Percentiles rank a stretch among this genome's conserved stretches.
phyloP scores from a whole-genome alignment of 1,140 invertebrate species.

The Marisa cornuarietis region DNA sequence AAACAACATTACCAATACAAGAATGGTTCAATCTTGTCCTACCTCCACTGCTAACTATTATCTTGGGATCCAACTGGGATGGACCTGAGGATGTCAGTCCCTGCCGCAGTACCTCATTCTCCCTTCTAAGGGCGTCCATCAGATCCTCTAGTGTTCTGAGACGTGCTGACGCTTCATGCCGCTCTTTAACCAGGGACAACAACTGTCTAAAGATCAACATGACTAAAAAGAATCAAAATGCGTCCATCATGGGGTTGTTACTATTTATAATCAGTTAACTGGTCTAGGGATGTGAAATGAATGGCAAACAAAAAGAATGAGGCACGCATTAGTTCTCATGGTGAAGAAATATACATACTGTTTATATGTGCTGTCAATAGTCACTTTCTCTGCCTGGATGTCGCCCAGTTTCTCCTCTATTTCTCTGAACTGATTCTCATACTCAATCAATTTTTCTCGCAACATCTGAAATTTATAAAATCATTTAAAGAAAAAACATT shows the following conservation, averaged over 20 bases:
- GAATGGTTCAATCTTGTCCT: neutral
- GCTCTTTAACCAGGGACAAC: slow-evolving; percentile 49
- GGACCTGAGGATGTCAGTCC: slow-evolving; percentile 24
- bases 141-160: slow-evolving; percentile 58
- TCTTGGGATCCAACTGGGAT: slow-evolving; percentile 6
- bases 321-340: neutral
- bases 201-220: slow-evolving; percentile 45
- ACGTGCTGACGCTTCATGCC: slow-evolving; percentile 53
- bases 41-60: neutral
- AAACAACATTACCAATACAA: neutral
- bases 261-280: no score
- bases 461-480: slow-evolving; percentile 38
- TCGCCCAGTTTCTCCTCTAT: slow-evolving; percentile 52
- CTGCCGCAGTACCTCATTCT: slow-evolving; percentile 51
- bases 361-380: slow-evolving; percentile 54
- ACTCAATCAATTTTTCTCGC: slow-evolving; percentile 46
- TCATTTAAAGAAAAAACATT: no score
- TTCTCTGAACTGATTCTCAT: slow-evolving; percentile 44
- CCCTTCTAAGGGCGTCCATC: slow-evolving; percentile 53
- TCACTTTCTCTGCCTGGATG: slow-evolving; percentile 40
- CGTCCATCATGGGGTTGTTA: no score
- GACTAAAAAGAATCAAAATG: no score
- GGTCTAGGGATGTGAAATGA: no score
- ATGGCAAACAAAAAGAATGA: no score
- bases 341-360: slow-evolving; percentile 36